Evolutionary conservation across 2,797 vertebrate species (phyloP).

Genomic region (Sciurus carolinensis): DNA sequence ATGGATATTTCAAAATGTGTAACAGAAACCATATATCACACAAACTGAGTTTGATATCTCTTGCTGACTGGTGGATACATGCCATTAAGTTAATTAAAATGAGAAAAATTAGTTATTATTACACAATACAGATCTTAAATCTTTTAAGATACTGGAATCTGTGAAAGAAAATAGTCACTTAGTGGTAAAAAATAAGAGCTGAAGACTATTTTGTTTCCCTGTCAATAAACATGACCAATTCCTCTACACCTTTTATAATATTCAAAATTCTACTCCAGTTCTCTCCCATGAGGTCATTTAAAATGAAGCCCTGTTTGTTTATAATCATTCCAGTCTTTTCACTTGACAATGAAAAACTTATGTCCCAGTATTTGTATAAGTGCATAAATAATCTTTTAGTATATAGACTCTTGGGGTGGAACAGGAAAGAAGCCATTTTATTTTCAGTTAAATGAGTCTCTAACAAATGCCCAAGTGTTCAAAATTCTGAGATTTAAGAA

Average conservation of each 20-base stretch:
- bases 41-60: not conserved
- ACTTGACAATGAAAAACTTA: slow-evolving; percentile 42
- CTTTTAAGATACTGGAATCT: not conserved
- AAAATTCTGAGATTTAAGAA: slow-evolving; percentile 48
- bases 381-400: slow-evolving; percentile 42
- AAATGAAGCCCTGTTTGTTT: slow-evolving; percentile 42
- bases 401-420: not conserved
- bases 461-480: slow-evolving; percentile 12
- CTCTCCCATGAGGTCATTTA: not conserved
- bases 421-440: not conserved
- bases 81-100: not conserved
- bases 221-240: slow-evolving; percentile 2
- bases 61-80: not conserved
- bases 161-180: not conserved
- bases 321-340: slow-evolving; percentile 39
- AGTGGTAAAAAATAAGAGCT: not conserved
- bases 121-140: not conserved
- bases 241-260: slow-evolving; percentile 7
- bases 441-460: slow-evolving; percentile 13
- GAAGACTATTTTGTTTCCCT: not conserved
- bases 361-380: not conserved
- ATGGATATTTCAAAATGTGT: not conserved
- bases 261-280: slow-evolving; percentile 20
- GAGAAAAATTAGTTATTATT: not conserved
- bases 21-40: not conserved